Evolutionary conservation across 2,797 vertebrate species (phyloP).

Genomic region (Silurus aristotelis): DNA sequence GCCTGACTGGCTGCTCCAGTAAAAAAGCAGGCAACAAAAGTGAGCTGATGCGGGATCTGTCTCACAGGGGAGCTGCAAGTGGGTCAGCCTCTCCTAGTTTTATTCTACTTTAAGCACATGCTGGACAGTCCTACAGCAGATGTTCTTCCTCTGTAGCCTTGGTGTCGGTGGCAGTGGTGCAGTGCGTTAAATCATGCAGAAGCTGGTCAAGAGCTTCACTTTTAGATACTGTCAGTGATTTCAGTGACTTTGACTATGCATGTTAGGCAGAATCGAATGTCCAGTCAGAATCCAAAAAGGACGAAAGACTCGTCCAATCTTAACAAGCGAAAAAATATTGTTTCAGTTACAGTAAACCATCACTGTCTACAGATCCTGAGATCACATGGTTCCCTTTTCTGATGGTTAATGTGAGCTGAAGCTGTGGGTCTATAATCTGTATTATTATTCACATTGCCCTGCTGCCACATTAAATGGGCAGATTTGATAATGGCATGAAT

Average conservation of each 20-base stretch:
- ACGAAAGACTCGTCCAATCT: neutral
- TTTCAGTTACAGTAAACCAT: neutral
- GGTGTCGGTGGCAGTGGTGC: conserved; percentile 7
- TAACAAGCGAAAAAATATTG: neutral
- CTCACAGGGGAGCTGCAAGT: conserved; percentile 59
- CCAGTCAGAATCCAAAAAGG: neutral
- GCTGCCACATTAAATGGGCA: neutral
- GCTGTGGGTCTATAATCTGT: neutral
- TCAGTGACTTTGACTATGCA: neutral
- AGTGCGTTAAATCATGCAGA: neutral
- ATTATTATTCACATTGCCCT: neutral
- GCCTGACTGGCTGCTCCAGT: conserved; percentile 38
- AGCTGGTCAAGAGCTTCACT: neutral
- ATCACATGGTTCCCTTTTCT: neutral
- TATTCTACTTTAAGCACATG: conserved; percentile 35
- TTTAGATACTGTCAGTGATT: neutral
- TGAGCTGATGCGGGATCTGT: conserved; percentile 19
- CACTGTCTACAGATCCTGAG: neutral
- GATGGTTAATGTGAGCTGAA: neutral
- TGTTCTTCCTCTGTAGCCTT: conserved; percentile 41
- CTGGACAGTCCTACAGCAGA: conserved; percentile 45
- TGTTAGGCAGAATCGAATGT: neutral
- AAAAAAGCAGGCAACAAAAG: conserved; percentile 11
- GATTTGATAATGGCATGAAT: neutral
- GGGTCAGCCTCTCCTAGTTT: conserved; percentile 67